Percentiles rank a stretch among this genome's conserved stretches.
Evolutionary conservation across 2,888 invertebrate species (phyloP).

Genomic region (Idaea straminata): DNA sequence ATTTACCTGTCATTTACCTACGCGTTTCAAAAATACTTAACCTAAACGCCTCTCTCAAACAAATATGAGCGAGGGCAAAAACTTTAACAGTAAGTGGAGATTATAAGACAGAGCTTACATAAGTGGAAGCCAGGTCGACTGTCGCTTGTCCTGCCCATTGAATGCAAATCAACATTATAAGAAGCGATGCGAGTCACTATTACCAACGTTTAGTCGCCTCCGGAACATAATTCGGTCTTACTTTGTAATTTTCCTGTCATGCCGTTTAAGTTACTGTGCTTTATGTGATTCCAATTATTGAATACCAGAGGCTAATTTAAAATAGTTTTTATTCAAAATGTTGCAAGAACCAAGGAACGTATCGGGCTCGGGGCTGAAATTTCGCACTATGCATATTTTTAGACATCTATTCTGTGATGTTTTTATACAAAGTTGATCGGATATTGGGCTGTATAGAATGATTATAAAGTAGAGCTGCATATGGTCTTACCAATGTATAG

Average conservation of each 20-base stretch:
- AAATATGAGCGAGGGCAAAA: not conserved
- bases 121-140: slow-evolving; percentile 28
- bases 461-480: no score
- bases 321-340: not conserved
- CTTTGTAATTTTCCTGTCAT: slow-evolving; percentile 60
- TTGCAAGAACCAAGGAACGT: no score
- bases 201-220: slow-evolving; percentile 79
- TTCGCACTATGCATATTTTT: no score
- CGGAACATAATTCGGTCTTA: slow-evolving; percentile 69
- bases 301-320: slow-evolving; percentile 12
- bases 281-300: slow-evolving; percentile 10
- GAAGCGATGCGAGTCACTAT: slow-evolving; percentile 72
- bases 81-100: not conserved
- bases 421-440: no score
- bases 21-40: no score
- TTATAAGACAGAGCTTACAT: slow-evolving; percentile 21
- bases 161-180: slow-evolving; percentile 77
- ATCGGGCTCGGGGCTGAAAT: no score
- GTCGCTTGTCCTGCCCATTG: slow-evolving; percentile 67
- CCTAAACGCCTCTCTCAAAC: not conserved
- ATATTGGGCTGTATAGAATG: no score
- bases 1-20: no score
- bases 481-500: no score
- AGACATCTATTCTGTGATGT: no score
- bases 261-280: slow-evolving; percentile 38